These are phyloP conservation scores for Pongo pygmaeus DNA, from an alignment of 2,113 vertebrate species.

Conservation along the genomic window DNA sequence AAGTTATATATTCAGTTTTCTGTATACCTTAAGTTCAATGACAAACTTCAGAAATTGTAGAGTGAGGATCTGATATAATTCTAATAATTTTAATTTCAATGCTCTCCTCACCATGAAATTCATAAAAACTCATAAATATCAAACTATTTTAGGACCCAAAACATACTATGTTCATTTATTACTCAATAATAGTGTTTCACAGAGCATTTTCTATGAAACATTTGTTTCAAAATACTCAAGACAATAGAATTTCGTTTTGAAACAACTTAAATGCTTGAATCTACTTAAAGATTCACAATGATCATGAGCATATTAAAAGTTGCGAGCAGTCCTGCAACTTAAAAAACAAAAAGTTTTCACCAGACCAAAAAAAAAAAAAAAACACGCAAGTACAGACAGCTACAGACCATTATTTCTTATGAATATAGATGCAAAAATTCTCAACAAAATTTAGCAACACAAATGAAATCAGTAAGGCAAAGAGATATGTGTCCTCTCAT, in stretches of 20 bases:
- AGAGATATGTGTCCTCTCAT: background rate
- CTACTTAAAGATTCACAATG: background rate
- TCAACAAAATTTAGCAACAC: background rate
- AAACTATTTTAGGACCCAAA: background rate
- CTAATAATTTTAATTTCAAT: constrained; percentile 16
- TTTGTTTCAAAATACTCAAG: background rate
- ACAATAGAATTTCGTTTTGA: background rate
- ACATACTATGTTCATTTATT: background rate
- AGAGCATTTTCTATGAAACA: background rate
- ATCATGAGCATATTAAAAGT: background rate
- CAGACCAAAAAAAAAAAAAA: background rate
- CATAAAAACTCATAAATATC: background rate
- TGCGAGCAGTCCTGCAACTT: background rate
- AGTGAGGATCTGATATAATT: background rate
- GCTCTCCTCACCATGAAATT: background rate
- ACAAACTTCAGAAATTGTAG: background rate
- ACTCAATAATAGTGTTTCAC: background rate
- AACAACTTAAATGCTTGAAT: background rate
- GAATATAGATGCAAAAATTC: background rate
- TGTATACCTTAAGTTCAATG: background rate
- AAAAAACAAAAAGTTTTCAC: background rate
- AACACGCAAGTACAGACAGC: background rate
- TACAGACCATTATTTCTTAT: background rate
- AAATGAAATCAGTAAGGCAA: background rate
- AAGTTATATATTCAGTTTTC: background rate